phyloP scores from a whole-genome alignment of 2,113 vertebrate species.

The Pachycephala philippinensis region DNA sequence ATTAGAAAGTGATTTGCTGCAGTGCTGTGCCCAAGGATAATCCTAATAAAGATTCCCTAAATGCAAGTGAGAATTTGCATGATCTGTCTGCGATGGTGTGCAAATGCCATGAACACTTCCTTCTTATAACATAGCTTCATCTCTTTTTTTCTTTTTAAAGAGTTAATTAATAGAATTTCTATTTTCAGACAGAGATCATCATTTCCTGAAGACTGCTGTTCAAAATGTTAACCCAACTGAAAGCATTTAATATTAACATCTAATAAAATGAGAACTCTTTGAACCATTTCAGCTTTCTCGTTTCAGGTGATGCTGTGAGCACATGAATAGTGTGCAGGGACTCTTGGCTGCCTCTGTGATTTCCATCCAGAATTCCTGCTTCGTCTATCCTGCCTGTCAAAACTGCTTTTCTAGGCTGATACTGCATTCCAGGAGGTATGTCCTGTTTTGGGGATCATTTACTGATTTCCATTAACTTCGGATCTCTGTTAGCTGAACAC shows the following conservation, averaged over 20 bases:
- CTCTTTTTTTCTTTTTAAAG: neutral
- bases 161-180: neutral
- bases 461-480: neutral
- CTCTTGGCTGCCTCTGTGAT: conserved; percentile 77
- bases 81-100: neutral
- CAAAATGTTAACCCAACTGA: neutral
- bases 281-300: neutral
- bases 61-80: neutral
- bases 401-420: conserved; percentile 73
- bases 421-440: conserved; percentile 66
- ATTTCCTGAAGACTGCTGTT: neutral
- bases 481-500: neutral
- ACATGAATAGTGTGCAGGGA: conserved; percentile 64
- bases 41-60: neutral
- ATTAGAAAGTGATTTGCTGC: neutral
- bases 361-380: conserved; percentile 75
- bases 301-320: conserved; percentile 34
- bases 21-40: neutral
- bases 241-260: neutral
- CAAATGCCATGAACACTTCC: neutral
- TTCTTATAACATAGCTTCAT: neutral
- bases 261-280: neutral
- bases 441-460: neutral
- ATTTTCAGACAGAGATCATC: neutral
- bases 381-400: conserved; percentile 77